Percentiles rank a stretch among this genome's conserved stretches.
Evolutionary conservation across 2,888 invertebrate genomes (phyloP).

Genomic region (Callimorpha dominula): DNA sequence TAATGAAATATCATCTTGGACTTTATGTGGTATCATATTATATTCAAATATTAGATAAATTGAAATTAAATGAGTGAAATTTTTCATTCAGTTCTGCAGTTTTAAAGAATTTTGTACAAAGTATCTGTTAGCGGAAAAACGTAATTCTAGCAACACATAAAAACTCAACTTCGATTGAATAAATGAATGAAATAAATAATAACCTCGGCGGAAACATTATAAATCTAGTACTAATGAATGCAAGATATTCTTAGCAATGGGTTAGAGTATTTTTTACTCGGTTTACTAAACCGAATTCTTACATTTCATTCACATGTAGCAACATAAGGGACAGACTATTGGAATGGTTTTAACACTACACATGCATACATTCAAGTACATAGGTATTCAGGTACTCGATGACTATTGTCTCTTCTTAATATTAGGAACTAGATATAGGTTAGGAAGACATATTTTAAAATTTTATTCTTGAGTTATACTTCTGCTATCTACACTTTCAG

Average conservation of each 20-base stretch:
- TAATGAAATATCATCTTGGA: background rate
- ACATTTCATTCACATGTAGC: slow-evolving; percentile 17
- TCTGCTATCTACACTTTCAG: too few species aligned
- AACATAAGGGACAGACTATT: background rate
- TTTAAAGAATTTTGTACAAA: slow-evolving; percentile 7
- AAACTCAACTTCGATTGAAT: slow-evolving; percentile 11
- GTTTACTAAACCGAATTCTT: slow-evolving; percentile 15
- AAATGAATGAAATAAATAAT: slow-evolving; percentile 26
- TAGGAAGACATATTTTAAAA: background rate
- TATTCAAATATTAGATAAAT: background rate
- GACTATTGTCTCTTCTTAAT: background rate
- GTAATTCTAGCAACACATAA: slow-evolving; percentile 14
- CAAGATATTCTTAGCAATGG: slow-evolving; percentile 20
- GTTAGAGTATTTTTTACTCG: slow-evolving; percentile 15
- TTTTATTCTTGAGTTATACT: background rate
- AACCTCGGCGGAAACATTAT: slow-evolving; percentile 17
- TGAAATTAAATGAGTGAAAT: background rate
- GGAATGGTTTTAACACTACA: background rate
- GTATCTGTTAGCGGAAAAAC: slow-evolving; percentile 2
- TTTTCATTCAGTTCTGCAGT: slow-evolving; percentile 4
- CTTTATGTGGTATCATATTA: background rate
- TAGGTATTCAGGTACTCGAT: background rate
- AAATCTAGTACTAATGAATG: slow-evolving; percentile 22
- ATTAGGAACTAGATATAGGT: background rate
- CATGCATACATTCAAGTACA: background rate